Base-by-base conservation (phyloP, 2,888 invertebrate genomes). In the Leucophenga maculata region DNA sequence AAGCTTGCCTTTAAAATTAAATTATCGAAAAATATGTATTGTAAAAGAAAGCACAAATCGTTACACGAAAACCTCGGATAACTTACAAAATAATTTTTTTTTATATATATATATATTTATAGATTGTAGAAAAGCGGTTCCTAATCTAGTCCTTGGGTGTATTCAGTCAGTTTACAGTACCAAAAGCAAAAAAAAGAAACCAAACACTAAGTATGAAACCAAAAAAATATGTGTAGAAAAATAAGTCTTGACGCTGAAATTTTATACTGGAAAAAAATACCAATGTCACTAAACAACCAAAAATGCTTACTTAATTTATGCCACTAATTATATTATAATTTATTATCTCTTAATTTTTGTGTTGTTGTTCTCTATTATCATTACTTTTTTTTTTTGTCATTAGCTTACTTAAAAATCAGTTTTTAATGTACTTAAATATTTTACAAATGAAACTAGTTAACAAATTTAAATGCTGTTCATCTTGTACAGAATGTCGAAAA, bases 61-160 rank as follows among this genome's bases (percentile, higher is more conserved):
- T 26, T 26, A 3, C 26, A 39, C 8, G 11, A 39, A 39, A 39
- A 39, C 8, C 4, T 11, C 8, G 11, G 39, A 39, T 11, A 76
- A 71, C 75, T 76, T 39, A 82, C 72, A 76, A 78, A 66, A 64
- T 69, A 74, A 75, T 70, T 65, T 79, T 75, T 68, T 72, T 64
- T 16, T 64, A 6, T 72, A 70, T 72, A 73, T 70, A 73, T 65
- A 70, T 70, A 65, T 52, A 52, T 52, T 65, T 77, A 80, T 80
- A 80, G 82, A 81, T 82, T 86, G 87, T 86, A 87, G 85, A 86
- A 87, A 87, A 83, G 86, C 86, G 85, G 87, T 88, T 88, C 87
- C 87, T 88, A 88, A 86, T 86, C 86, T 87, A 87, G 88, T 87
- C 88, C 81, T 79, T 78, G 79, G 71, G 78, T 55, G 22, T 55